A percentile compares a stretch with the other conserved stretches of the same genome.
Conservation (phyloP, 2,113 vertebrate species). For the Brachyistius frenatus region DNA sequence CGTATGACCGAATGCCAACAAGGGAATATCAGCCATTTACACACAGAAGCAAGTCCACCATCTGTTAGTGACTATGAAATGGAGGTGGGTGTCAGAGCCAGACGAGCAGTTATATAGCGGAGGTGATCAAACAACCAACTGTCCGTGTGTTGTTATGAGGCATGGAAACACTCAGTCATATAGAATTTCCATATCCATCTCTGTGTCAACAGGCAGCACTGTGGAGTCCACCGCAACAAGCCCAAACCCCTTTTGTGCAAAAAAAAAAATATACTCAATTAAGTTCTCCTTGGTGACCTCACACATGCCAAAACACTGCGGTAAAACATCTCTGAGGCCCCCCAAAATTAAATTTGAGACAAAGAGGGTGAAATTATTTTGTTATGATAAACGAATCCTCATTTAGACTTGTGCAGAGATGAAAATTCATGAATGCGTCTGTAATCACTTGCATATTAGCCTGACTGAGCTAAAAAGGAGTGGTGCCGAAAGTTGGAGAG, state of each 20-base stretch:
- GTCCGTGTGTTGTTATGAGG: constrained; percentile 49
- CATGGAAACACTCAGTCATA: constrained; percentile 12
- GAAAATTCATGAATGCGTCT: constrained; percentile 67
- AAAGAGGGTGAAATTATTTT: constrained; percentile 64
- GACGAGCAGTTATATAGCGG: constrained; percentile 41
- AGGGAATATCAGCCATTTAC: constrained; percentile 51
- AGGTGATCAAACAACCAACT: constrained; percentile 60
- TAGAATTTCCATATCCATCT: constrained; percentile 24
- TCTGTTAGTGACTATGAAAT: constrained; percentile 65
- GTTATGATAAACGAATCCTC: constrained; percentile 63
- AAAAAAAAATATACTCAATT: constrained; percentile 50
- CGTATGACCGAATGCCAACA: constrained; percentile 16
- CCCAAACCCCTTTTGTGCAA: constrained; percentile 53
- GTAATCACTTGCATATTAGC: constrained; percentile 73
- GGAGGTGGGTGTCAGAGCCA: constrained; percentile 48
- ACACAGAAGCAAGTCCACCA: constrained; percentile 40
- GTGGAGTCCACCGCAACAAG: constrained; percentile 32
- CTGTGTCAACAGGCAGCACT: constrained; percentile 15
- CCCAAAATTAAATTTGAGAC: constrained; percentile 59
- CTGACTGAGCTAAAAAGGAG: constrained; percentile 58
- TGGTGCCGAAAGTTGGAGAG: constrained; percentile 47
- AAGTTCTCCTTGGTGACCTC: constrained; percentile 43
- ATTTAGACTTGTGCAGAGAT: constrained; percentile 52
- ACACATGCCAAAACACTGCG: constrained; percentile 38
- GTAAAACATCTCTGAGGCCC: constrained; percentile 51